phyloP scores from a whole-genome alignment of 2,113 vertebrate genomes.

The Sander lucioperca region DNA sequence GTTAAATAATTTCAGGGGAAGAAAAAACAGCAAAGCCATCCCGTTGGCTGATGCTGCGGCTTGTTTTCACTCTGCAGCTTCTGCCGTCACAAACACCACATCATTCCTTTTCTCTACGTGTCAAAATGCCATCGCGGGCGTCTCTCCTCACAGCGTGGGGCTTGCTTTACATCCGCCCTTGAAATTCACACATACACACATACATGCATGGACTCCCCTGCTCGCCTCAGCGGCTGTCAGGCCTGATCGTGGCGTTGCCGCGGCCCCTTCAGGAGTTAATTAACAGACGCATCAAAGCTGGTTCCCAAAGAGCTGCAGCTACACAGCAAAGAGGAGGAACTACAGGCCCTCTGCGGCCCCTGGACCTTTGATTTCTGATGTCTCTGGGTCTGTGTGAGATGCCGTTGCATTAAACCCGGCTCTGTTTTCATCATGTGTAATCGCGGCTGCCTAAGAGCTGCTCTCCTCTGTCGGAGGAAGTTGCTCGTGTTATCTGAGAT shows the following conservation, averaged over 20 bases:
- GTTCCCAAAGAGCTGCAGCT: slow-evolving; percentile 24
- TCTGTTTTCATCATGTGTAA: too few species aligned
- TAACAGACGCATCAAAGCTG: slow-evolving; percentile 78
- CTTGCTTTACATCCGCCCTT: slow-evolving; percentile 34
- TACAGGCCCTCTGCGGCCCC: slow-evolving; percentile 49
- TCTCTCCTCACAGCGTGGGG: slow-evolving; percentile 30
- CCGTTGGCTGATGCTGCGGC: too few species aligned
- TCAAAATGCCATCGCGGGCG: not conserved
- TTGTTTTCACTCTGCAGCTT: too few species aligned
- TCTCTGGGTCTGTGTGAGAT: slow-evolving; percentile 19
- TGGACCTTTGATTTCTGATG: slow-evolving; percentile 73
- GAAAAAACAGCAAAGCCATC: too few species aligned
- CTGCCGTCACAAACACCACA: not conserved
- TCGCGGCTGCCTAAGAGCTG: too few species aligned
- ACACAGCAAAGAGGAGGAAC: slow-evolving; percentile 40
- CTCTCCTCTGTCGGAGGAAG: too few species aligned
- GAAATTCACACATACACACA: slow-evolving; percentile 25
- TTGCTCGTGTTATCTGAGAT: too few species aligned
- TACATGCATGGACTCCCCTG: not conserved
- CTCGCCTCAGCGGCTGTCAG: slow-evolving; percentile 47
- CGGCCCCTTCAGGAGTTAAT: slow-evolving; percentile 79
- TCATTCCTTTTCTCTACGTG: slow-evolving; percentile 1
- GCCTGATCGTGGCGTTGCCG: slow-evolving; percentile 39
- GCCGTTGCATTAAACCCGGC: too few species aligned
- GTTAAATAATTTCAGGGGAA: slow-evolving; percentile 7